A percentile compares a stretch with the other conserved stretches of the same genome.
Evolutionary conservation across 2,113 vertebrate genomes (phyloP).

Genomic region (Microcebus lehilahytsara): DNA sequence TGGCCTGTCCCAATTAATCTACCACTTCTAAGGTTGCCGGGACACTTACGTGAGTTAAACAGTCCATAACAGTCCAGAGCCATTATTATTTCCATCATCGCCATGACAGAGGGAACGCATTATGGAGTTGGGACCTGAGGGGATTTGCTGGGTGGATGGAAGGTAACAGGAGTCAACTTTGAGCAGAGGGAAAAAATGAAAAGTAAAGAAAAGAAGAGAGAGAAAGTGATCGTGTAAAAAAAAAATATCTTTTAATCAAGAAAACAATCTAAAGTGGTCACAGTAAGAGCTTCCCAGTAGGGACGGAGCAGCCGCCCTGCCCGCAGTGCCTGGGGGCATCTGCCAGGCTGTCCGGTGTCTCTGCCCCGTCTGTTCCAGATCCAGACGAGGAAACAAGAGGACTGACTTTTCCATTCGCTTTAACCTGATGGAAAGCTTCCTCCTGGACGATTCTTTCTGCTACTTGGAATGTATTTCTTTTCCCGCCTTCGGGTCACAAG

Average conservation of each 20-base stretch:
- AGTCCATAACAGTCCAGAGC: not conserved
- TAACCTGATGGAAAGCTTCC: not conserved
- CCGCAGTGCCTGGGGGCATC: not conserved
- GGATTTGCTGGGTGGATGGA: not conserved
- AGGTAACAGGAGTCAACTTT: not conserved
- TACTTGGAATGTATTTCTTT: slow-evolving; percentile 59
- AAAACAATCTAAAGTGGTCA: not conserved
- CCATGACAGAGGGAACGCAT: not conserved
- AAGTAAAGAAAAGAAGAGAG: not conserved
- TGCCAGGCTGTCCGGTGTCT: fast-evolving
- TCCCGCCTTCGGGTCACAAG: slow-evolving; percentile 55
- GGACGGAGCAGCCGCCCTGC: not conserved
- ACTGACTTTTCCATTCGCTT: slow-evolving; percentile 29
- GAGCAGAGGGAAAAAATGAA: not conserved
- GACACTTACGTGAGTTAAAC: not conserved
- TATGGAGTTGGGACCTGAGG: no score
- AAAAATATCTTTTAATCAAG: not conserved
- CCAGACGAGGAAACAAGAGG: not conserved
- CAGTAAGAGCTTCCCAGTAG: not conserved
- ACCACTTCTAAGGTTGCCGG: not conserved
- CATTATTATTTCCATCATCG: not conserved
- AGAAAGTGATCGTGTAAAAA: not conserved
- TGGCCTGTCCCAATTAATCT: not conserved
- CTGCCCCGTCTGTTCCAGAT: not conserved
- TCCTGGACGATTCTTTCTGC: slow-evolving; percentile 47